A percentile compares a stretch with the other conserved stretches of the same genome.
phyloP scores from a whole-genome alignment of 2,888 invertebrate species.

The Poecilus cupreus region DNA sequence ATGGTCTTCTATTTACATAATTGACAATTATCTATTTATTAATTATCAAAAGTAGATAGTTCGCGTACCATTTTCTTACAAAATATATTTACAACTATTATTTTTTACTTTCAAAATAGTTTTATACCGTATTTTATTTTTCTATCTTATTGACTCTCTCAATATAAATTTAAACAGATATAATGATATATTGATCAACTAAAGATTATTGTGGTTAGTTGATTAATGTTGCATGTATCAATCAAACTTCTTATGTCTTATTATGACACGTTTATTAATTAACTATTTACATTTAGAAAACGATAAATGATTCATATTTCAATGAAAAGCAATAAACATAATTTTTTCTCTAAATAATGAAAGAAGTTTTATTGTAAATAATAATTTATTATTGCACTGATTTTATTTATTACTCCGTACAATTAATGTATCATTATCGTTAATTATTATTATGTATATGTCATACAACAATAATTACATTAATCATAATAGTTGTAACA shows the following conservation, averaged over 20 bases:
- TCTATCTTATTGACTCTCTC: no score
- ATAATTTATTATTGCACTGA: neutral
- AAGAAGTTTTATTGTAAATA: neutral
- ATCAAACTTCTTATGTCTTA: neutral
- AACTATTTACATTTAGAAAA: neutral
- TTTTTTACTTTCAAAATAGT: no score
- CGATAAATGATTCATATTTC: neutral
- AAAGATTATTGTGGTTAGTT: no score
- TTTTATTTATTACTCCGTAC: neutral
- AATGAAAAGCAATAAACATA: no score
- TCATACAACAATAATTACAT: neutral
- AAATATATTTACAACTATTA: no score
- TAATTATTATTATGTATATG: conserved; percentile 1
- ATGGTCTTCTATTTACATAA: no score
- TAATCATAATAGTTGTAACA: neutral
- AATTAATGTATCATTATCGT: neutral
- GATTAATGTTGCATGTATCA: neutral
- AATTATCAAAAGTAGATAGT: no score
- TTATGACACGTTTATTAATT: neutral
- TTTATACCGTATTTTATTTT: no score
- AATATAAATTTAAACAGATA: no score
- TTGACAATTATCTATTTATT: no score
- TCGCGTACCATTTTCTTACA: no score
- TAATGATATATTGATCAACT: no score
- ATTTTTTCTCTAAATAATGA: neutral